A percentile compares a stretch with the other conserved stretches of the same genome.
Evolutionary conservation across 2,797 vertebrate species (phyloP).

Genomic region (Micromesistius poutassou): DNA sequence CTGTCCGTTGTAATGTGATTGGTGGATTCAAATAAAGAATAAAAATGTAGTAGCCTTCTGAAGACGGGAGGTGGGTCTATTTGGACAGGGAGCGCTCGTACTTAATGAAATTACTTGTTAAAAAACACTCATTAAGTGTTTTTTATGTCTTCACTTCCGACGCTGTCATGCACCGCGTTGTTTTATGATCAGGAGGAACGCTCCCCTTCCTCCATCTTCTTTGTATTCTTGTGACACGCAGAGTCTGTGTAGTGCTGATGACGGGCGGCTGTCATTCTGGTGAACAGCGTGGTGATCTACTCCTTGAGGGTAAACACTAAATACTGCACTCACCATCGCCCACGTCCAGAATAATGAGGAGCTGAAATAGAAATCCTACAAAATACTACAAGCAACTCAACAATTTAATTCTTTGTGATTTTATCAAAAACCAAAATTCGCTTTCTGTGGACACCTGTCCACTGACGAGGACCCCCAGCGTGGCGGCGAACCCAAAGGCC

Average conservation of each 20-base stretch:
- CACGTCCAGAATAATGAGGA: constrained; percentile 69
- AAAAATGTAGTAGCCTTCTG: too few relatives aligned
- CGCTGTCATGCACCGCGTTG: not conserved
- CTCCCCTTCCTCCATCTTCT: not conserved
- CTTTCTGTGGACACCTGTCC: too few relatives aligned
- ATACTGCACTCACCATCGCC: not conserved
- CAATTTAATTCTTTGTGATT: too few relatives aligned
- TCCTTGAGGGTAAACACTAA: not conserved
- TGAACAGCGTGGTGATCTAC: not conserved
- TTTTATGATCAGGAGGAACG: not conserved
- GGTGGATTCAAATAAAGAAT: too few relatives aligned
- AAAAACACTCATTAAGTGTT: too few relatives aligned
- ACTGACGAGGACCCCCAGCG: too few relatives aligned
- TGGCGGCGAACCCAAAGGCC: too few relatives aligned
- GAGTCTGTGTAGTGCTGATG: not conserved
- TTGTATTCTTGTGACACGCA: not conserved
- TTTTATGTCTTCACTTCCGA: not conserved
- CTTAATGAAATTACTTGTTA: not conserved
- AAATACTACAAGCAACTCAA: too few relatives aligned
- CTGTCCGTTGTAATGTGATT: too few relatives aligned
- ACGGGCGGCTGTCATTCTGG: not conserved
- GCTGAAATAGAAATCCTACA: too few relatives aligned
- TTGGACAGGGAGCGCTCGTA: not conserved
- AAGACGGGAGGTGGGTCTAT: not conserved
- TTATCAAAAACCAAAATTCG: too few relatives aligned